Evolutionary conservation across 2,888 invertebrate genomes (phyloP), one percentile per base, ranked within the genome.

Genomic region (Mayetiola destructor): DNA sequence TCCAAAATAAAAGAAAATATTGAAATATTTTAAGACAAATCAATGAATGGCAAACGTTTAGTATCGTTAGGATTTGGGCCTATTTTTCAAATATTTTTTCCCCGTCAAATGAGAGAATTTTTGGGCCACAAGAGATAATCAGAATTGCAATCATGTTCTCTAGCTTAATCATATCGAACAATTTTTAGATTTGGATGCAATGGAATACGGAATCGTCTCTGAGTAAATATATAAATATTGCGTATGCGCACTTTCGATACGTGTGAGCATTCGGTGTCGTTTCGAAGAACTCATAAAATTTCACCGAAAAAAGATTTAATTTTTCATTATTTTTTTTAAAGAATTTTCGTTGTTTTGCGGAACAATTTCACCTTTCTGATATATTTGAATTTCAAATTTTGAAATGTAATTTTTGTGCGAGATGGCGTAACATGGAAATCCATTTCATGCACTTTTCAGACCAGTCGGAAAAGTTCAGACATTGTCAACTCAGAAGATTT

Each of bases 191-290:
- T 48, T 48, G 27, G 48, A 48, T 48, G 48, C 48, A 48, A 48
- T 48, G 27, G 48, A 42, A n/a, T 39, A n/a, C 27, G 23, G 27
- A 48, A 27, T 48, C 16, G 23, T 27, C 27, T 27, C 27, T 16
- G 27, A 48, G 48, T 48, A n/a, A n/a, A n/a, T n/a, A n/a, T n/a
- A 48, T 48, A n/a, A 48, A 48, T 48, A 48, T 48, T 48, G 48
- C 48, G 48, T 48, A 48, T 48, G 48, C 48, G 48, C 48, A 48
- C 16, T 48, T 48, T 14, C 27, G 48, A 48, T 48, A 48, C 27
- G 48, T 2, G 9, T 48, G n/a, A 27, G 48, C 23, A 27, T 48
- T 48, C 27, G 27, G n/a, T n/a, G n/a, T n/a, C n/a, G 23, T 48
- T 23, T 48, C 48, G 48, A 48, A 48, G 14, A 27, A 16, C 16